Evolutionary conservation across 2,888 invertebrate genomes (phyloP).

Genomic region (Meiosimyza decipiens): DNA sequence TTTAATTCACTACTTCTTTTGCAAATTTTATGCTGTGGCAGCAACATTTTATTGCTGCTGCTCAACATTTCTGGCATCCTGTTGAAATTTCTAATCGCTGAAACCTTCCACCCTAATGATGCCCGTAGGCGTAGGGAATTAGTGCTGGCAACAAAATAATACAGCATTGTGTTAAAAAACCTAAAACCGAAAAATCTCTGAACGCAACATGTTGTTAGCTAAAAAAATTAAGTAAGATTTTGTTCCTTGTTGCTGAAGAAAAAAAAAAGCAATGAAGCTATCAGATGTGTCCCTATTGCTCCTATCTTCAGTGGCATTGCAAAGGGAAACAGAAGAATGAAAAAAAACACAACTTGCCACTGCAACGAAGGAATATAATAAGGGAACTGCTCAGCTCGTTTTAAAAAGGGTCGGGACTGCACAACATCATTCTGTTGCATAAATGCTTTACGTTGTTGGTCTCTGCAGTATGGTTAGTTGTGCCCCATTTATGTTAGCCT

Average conservation of each 20-base stretch:
- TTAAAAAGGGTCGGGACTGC: neutral
- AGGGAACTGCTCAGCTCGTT: neutral
- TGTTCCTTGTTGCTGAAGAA: slow-evolving; percentile 5
- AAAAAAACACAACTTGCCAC: neutral
- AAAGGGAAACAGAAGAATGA: neutral
- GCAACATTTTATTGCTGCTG: slow-evolving; percentile 11
- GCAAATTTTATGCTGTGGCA: neutral
- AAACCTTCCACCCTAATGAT: slow-evolving; percentile 64
- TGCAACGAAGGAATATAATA: neutral
- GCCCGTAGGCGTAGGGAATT: slow-evolving; percentile 47
- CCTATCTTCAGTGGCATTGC: neutral
- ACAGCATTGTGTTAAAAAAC: neutral
- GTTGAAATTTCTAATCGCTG: slow-evolving; percentile 64
- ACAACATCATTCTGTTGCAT: neutral
- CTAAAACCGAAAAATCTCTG: neutral
- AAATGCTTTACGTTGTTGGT: slow-evolving; percentile 13
- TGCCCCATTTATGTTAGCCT: slow-evolving; percentile 48
- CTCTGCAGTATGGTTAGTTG: neutral
- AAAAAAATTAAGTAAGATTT: slow-evolving; percentile 40
- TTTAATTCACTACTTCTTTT: neutral
- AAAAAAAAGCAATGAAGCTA: neutral
- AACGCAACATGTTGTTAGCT: slow-evolving; percentile 46
- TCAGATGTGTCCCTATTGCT: neutral
- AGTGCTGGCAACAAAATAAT: slow-evolving; percentile 35
- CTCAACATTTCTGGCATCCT: slow-evolving; percentile 59